Base-by-base conservation (phyloP, 2,113 vertebrate species). In the Alethe castanea region DNA sequence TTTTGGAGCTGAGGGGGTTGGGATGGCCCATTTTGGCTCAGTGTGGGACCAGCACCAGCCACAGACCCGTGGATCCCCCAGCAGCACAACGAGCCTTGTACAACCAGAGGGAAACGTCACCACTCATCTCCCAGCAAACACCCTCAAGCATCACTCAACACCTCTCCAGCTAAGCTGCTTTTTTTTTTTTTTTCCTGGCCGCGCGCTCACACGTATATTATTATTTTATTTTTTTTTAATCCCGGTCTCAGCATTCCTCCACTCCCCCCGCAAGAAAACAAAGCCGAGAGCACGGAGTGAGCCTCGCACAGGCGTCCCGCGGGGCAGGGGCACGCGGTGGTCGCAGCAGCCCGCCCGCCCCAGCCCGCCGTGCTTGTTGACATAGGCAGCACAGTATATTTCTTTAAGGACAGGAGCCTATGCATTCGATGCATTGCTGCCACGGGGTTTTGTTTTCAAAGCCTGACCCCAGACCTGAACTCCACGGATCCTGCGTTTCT, bases 381-480 rank as follows among this genome's bases (percentile, higher is more conserved):
- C 71, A 54, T 53, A 82, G 5, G 35, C 33, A 23, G 36, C 6
- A 13, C 85, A 81, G 92, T 92, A 89, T 89, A 96, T 87, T 94
- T 89, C 96, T 94, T 61, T 93, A 95, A 93, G 83, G 77, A 73
- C 15, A 50, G 25, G 35, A 93, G 91, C 92, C 73, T 92, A 95
- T 91, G 95, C 87, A 93, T 97, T 91, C 79, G 33, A 84, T 87
- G 86, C 78, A 36, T 85, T 12, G 90, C 86, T 95, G 91, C 3
- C 19, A 87, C 70, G 3, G 81, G 88, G 84, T 91, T 94, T 96
- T 96, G 92, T 95, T 97, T 97, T 92, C 86, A 89, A 50, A 96
- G 92, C 77, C 90, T 95, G 94, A 95, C 95, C 87, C 95, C 73
- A 64, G 79, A 92, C 11, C 86, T 96, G 95, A 97, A 95, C 95